Percentiles rank a stretch among this genome's conserved stretches.
Evolutionary conservation across 2,888 invertebrate species (phyloP).

Genomic region (Conchocele bisecta): DNA sequence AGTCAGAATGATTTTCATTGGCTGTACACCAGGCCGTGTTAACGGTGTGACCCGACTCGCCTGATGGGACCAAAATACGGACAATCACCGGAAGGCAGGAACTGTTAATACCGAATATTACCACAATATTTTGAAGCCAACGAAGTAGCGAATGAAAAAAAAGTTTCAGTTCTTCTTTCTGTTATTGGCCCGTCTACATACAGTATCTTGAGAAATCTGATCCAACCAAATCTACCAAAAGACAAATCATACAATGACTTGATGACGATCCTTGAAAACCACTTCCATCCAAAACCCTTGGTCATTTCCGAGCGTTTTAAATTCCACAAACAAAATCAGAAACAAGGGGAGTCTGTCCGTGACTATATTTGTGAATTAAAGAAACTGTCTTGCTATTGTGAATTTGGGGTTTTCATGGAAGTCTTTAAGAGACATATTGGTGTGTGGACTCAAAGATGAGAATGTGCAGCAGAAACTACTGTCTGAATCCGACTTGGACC

Average conservation of each 20-base stretch:
- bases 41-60: too few relatives aligned
- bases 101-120: too few relatives aligned
- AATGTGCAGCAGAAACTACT: slow-evolving; percentile 26
- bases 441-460: slow-evolving; percentile 25
- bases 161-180: slow-evolving; percentile 25
- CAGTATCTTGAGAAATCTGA: slow-evolving; percentile 13
- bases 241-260: slow-evolving; percentile 9
- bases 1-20: too few relatives aligned
- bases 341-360: slow-evolving; percentile 9
- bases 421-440: slow-evolving; percentile 28
- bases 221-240: slow-evolving; percentile 16
- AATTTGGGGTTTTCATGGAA: slow-evolving; percentile 25
- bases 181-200: slow-evolving; percentile 13
- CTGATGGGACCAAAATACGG: too few relatives aligned
- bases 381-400: slow-evolving; percentile 10
- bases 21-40: too few relatives aligned
- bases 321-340: slow-evolving; percentile 29
- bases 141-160: slow-evolving; percentile 8
- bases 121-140: slow-evolving; percentile 22
- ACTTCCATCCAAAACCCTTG: slow-evolving; percentile 24
- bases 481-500: slow-evolving; percentile 18
- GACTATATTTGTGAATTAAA: slow-evolving; percentile 18
- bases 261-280: slow-evolving; percentile 1
- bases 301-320: slow-evolving; percentile 33
- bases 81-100: too few relatives aligned